A percentile compares a stretch with the other conserved stretches of the same genome.
Conservation (phyloP, 2,797 vertebrate species). For the Phalloptychus januarius region DNA sequence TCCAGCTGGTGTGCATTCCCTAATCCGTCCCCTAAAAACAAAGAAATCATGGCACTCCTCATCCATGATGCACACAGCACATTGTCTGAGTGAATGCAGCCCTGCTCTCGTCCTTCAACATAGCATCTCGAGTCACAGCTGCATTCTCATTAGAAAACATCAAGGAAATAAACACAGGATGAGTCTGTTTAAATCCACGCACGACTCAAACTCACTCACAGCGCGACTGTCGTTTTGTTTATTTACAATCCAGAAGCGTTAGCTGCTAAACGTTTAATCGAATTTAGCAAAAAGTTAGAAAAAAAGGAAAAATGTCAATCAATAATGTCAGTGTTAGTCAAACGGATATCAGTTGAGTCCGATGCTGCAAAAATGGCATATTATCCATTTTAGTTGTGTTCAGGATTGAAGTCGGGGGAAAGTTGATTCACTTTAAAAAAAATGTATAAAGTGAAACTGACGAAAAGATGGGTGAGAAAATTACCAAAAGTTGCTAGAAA, state of each 20-base stretch:
- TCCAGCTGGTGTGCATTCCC: neutral
- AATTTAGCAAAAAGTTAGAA: neutral
- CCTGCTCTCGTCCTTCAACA: neutral
- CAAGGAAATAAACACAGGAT: constrained; percentile 6
- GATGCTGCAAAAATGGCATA: neutral
- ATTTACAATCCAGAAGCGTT: neutral
- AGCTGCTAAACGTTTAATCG: neutral
- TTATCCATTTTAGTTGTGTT: neutral
- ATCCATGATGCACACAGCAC: neutral
- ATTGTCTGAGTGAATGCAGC: neutral
- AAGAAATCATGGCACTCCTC: neutral
- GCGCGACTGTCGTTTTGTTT: neutral
- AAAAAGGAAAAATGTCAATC: neutral
- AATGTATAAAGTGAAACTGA: neutral
- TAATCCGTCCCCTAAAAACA: neutral
- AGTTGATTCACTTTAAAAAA: neutral
- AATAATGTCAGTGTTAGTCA: neutral
- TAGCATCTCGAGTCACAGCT: constrained; percentile 7
- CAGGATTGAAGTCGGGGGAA: neutral
- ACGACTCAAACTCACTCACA: neutral
- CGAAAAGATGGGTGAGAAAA: neutral
- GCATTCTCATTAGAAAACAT: constrained; percentile 13
- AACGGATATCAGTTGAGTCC: neutral
- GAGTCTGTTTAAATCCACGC: constrained; percentile 1
- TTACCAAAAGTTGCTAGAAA: neutral